Evolutionary conservation across 2,797 vertebrate genomes (phyloP), one percentile per base, ranked within the genome.

Genomic region (Orestias chungarensis): DNA sequence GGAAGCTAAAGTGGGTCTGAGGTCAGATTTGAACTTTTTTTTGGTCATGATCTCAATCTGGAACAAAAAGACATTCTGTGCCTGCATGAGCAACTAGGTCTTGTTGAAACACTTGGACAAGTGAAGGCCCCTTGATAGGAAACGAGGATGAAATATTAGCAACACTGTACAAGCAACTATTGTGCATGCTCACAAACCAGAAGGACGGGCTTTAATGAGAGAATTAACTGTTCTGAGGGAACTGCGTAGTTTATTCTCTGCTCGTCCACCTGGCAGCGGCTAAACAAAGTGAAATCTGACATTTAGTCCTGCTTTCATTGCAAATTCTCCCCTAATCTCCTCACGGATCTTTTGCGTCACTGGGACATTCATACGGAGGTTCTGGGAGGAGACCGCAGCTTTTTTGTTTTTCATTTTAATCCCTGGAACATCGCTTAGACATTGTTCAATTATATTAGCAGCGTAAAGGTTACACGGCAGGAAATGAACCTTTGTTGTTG

Each of bases 141-240:
- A 79, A 75, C 65, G 68, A 76, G 70, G 70, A 81, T 85, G 73
- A 91, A 78, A 78, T 85, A 86, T 81, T 64, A 62, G 68, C 66
- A 76, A 62, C 62, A 23, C 70, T 73, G 61, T 84, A 66, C 87
- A 88, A 81, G 86, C 70, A 33, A 74, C 74, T 59, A 68, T 91
- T 93, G 80, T 83, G 78, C 77, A 69, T 57, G 78, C 78, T 89
- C 81, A 86, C 73, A 78, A 75, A 85, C 75, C 83, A 70, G 79
- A 80, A 92, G 85, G 78, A 81, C 65, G 12, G 79, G 72, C 23
- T 91, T 85, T 86, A 90, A 84, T 76, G 70, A 75, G 78, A 79
- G 90, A 73, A 87, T 90, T 86, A 85, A 85, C 73, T 91, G 88
- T 90, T 91, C 86, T 86, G 83, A 81, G 75, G 64, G 5, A 0